Evolutionary conservation across 2,888 invertebrate genomes (phyloP), one percentile per base, ranked within the genome.

Genomic region (Crepidodera aurea): DNA sequence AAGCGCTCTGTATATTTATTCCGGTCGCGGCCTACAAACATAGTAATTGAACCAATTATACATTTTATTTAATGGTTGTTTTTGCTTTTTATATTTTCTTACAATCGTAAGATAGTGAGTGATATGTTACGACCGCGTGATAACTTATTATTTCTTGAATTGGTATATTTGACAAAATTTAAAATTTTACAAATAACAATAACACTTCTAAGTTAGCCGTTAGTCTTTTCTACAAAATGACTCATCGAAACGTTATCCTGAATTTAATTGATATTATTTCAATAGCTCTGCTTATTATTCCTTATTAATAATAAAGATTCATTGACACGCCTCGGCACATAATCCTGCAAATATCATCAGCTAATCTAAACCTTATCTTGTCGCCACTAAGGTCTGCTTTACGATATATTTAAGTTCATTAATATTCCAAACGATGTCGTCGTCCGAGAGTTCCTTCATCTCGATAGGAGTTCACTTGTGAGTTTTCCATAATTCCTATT

Each of bases 51-150:
- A 12, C 27, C 10, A 27, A 48, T 48, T 48, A 48, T 7, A 7
- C 27, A 46, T 46, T 46, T 46, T 12, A 25, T 46, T 46, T 13
- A n/a, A 25, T 25, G 46, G 25, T 6, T 13, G 15, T 46, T 46
- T 46, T 46, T 25, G 25, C 46, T 27, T 46, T 46, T 13, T 46
- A 4, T 25, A n/a, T n/a, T n/a, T n/a, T n/a, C n/a, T 29, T 8
- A 10, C 2, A 29, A 29, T 29, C 10, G 25, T 6, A 25, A 25
- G 3, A 25, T 4, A 3, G 25, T 4, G 25, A 25, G 29, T 29
- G 29, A 29, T 29, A 29, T 10, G 10, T 2, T 8, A 8, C 8
- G 10, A 10, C 4, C 29, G 10, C 29, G 6, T 29, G 10, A 29
- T 25, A 5, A 5, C 3, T 7, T 25, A 25, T 29, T 29, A 29